These are phyloP conservation scores for Anastrepha obliqua DNA, from an alignment of 1,140 invertebrate genomes.

Conservation along the genomic window DNA sequence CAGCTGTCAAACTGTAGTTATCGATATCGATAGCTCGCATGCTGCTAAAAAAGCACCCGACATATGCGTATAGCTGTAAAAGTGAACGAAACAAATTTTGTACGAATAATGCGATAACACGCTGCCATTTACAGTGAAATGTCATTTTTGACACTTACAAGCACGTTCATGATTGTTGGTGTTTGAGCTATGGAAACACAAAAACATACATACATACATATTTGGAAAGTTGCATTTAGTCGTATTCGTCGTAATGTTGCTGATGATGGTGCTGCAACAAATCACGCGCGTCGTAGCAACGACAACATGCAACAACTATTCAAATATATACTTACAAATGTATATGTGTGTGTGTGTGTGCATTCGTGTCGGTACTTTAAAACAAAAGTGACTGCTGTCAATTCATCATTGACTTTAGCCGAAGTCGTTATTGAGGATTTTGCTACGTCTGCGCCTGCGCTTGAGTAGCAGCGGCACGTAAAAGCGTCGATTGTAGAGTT, in stretches of 20 bases:
- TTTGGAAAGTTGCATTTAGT: slow-evolving; percentile 49
- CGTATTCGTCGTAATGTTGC: slow-evolving; percentile 4
- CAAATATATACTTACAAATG: not conserved
- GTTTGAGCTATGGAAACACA: not conserved
- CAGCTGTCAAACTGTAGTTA: no score
- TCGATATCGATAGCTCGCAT: no score
- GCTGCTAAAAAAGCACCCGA: not conserved
- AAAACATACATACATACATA: not conserved
- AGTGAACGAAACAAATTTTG: slow-evolving; percentile 26
- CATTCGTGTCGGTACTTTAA: slow-evolving; percentile 28
- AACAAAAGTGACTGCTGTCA: slow-evolving; percentile 46
- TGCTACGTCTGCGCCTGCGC: not conserved
- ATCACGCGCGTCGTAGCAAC: not conserved
- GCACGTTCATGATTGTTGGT: not conserved
- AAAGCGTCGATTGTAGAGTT: not conserved
- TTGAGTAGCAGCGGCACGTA: not conserved
- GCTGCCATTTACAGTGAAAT: slow-evolving; percentile 35
- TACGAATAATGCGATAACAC: not conserved
- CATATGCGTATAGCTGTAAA: not conserved
- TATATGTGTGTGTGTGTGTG: not conserved
- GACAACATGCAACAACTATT: not conserved
- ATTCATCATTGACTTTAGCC: slow-evolving; percentile 19
- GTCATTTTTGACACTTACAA: slow-evolving; percentile 51
- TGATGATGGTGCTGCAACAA: slow-evolving; percentile 12
- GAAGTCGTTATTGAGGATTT: not conserved